Percentiles rank a stretch among this genome's conserved stretches.
Evolutionary conservation across 1,140 invertebrate genomes (phyloP).

Genomic region (Drosophila elegans): DNA sequence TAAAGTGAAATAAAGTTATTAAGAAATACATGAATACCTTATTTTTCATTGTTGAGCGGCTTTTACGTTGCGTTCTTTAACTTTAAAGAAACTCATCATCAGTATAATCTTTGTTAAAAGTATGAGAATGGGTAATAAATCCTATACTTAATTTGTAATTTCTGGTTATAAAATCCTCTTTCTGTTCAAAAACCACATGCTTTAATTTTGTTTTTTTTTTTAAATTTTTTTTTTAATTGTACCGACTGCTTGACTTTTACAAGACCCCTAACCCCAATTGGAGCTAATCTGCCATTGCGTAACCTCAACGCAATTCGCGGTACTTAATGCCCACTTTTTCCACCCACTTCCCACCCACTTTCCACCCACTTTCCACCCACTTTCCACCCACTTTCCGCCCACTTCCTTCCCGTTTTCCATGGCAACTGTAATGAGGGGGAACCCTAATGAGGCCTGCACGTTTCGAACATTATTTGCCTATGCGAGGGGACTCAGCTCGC

Average conservation of each 20-base stretch:
- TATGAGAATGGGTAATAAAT: no score
- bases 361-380: neutral
- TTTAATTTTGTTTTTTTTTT: neutral
- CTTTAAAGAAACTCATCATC: no score
- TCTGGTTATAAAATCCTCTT: neutral
- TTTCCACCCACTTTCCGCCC: neutral
- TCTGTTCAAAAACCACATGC: neutral
- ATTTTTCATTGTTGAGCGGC: no score
- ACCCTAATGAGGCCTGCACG: conserved; percentile 58
- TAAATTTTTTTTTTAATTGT: neutral
- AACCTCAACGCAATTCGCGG: conserved; percentile 47
- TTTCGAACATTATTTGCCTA: conserved; percentile 60
- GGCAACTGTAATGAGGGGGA: conserved; percentile 26
- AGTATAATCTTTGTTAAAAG: neutral
- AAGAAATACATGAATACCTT: no score
- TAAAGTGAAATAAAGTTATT: no score
- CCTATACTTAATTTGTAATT: neutral
- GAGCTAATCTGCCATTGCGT: conserved; percentile 50
- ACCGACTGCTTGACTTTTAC: conserved; percentile 11
- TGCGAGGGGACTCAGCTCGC: conserved; percentile 12
- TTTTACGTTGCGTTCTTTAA: no score
- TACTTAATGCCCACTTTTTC: conserved; percentile 9
- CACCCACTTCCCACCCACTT: neutral
- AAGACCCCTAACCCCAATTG: neutral
- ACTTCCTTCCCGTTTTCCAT: conserved; percentile 8